phyloP scores from a whole-genome alignment of 2,797 vertebrate species.

The Neopelma chrysocephalum region DNA sequence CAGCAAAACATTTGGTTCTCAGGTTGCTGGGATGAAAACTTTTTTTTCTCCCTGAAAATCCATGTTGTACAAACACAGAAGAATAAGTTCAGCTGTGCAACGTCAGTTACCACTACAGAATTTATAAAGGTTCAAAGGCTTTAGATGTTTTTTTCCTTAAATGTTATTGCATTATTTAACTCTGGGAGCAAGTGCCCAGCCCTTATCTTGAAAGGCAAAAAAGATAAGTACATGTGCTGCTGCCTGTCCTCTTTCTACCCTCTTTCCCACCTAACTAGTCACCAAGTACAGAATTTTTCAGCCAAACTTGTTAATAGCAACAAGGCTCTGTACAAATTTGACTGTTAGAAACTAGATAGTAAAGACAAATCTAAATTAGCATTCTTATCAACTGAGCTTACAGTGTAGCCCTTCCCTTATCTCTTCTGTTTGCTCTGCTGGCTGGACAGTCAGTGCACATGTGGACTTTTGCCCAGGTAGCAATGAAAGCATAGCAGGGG shows the following conservation, averaged over 20 bases:
- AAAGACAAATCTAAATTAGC: not conserved
- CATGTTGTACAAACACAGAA: not conserved
- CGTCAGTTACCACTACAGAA: not conserved
- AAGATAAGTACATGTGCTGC: not conserved
- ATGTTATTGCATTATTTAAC: not conserved
- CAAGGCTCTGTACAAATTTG: not conserved
- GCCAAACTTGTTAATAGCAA: not conserved
- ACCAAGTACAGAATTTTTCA: not conserved
- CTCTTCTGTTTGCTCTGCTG: not conserved
- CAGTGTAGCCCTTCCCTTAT: not conserved
- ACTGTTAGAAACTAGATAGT: not conserved
- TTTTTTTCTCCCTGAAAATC: not conserved
- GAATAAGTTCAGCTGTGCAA: not conserved
- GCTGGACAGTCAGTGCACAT: not conserved
- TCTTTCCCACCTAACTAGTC: not conserved
- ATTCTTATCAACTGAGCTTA: not conserved
- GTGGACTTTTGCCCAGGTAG: not conserved
- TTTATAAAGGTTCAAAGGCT: not conserved
- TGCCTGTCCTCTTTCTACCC: not conserved
- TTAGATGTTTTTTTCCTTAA: not conserved
- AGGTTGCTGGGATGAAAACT: not conserved
- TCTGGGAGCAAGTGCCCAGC: not conserved
- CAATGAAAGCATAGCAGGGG: not conserved
- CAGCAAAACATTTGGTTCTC: not conserved
- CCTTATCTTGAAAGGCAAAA: not conserved